Conservation (phyloP, 2,797 vertebrate species). For the Molothrus ater region DNA sequence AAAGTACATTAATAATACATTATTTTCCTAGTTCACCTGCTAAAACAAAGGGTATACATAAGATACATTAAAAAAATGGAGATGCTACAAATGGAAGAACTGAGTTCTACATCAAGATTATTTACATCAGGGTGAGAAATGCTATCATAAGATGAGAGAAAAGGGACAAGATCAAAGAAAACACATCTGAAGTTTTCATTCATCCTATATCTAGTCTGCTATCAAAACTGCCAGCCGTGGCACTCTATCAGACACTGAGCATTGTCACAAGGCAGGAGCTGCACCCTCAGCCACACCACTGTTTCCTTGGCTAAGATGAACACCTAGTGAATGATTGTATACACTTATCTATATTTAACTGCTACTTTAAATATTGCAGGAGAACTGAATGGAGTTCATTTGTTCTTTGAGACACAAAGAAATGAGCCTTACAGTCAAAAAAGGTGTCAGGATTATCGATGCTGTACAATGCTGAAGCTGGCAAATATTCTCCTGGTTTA, state of each 20-base stretch:
- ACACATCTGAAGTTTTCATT: background rate
- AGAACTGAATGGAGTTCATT: background rate
- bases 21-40: background rate
- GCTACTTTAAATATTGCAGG: background rate
- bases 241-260: background rate
- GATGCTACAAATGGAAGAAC: background rate
- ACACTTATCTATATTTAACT: background rate
- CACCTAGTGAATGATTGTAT: background rate
- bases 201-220: background rate
- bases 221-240: background rate
- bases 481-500: background rate
- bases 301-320: background rate
- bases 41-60: background rate
- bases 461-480: background rate
- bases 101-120: background rate
- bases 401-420: background rate
- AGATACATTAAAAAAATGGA: background rate
- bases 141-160: background rate
- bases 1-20: background rate
- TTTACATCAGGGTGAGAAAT: background rate
- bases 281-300: background rate
- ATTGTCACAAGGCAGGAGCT: fast-evolving
- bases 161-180: background rate
- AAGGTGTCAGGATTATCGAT: background rate
- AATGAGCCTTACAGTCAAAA: background rate